Evolutionary conservation across 2,888 invertebrate genomes (phyloP).

Genomic region (Sinotaia quadrata): DNA sequence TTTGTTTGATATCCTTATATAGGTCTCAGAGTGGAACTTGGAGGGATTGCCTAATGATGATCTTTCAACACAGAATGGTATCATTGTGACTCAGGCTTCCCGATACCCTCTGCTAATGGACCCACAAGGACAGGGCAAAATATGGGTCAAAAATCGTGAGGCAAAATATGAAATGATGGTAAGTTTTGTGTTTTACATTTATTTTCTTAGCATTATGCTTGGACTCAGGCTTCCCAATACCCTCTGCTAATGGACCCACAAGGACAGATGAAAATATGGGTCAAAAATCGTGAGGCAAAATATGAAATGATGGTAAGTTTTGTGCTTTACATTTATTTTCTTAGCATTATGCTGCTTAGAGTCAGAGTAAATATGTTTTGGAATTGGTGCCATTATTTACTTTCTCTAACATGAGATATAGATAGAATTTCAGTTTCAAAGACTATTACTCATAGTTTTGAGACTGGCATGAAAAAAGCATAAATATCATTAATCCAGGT

Average conservation of each 20-base stretch:
- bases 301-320: conserved; percentile 59
- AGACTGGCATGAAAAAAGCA: too few species aligned
- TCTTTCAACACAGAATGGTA: conserved; percentile 71
- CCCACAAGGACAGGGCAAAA: conserved; percentile 71
- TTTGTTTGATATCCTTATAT: too few species aligned
- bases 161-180: conserved; percentile 63
- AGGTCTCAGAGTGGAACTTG: conserved; percentile 81
- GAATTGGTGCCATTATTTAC: too few species aligned
- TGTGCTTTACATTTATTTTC: too few species aligned
- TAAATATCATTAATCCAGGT: too few species aligned
- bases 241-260: conserved; percentile 72
- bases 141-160: conserved; percentile 69
- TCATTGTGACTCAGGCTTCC: conserved; percentile 69
- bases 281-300: conserved; percentile 66
- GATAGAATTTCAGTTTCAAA: too few species aligned
- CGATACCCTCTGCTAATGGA: conserved; percentile 71
- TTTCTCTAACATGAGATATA: too few species aligned
- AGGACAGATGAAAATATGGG: conserved; percentile 71
- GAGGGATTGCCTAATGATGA: conserved; percentile 72
- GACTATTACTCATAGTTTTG: too few species aligned
- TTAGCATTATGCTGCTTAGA: too few species aligned
- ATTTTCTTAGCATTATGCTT: too few species aligned
- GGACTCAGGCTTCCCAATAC: conserved; percentile 68
- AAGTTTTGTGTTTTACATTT: too few species aligned
- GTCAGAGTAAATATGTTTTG: too few species aligned